Conservation (phyloP, 2,113 vertebrate species). For the Lutjanus erythropterus region DNA sequence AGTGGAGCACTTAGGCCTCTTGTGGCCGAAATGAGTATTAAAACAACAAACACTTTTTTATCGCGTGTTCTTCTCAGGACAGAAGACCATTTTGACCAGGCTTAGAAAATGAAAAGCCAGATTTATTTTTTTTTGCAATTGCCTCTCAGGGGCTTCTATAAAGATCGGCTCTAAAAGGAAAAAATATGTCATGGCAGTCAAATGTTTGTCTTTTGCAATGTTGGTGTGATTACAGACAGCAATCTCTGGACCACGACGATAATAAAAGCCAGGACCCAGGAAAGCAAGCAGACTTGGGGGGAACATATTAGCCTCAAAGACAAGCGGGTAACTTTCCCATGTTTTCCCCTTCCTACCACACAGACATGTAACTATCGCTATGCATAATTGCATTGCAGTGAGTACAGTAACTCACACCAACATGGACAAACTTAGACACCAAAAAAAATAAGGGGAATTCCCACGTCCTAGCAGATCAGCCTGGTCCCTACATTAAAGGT, state of each 20-base stretch:
- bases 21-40: too few species aligned
- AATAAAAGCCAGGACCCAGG: conserved; percentile 70
- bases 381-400: conserved; percentile 11
- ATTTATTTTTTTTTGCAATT: too few species aligned
- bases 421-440: conserved; percentile 22
- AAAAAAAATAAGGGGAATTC: conserved; percentile 54
- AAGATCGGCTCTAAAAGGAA: not conserved
- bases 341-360: conserved; percentile 28
- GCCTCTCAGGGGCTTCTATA: too few species aligned
- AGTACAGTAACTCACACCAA: not conserved
- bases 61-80: too few species aligned
- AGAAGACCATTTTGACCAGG: too few species aligned
- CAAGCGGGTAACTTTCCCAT: conserved; percentile 50
- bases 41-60: too few species aligned
- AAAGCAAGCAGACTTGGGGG: conserved; percentile 66
- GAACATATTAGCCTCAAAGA: conserved; percentile 53
- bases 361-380: conserved; percentile 19
- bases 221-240: conserved; percentile 62
- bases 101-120: too few species aligned
- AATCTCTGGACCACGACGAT: conserved; percentile 51
- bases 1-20: too few species aligned
- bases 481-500: conserved; percentile 50
- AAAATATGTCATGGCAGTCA: not conserved
- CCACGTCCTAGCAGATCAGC: conserved; percentile 20
- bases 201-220: conserved; percentile 7